phyloP scores from a whole-genome alignment of 2,113 vertebrate species.

The Leucopsar rothschildi region DNA sequence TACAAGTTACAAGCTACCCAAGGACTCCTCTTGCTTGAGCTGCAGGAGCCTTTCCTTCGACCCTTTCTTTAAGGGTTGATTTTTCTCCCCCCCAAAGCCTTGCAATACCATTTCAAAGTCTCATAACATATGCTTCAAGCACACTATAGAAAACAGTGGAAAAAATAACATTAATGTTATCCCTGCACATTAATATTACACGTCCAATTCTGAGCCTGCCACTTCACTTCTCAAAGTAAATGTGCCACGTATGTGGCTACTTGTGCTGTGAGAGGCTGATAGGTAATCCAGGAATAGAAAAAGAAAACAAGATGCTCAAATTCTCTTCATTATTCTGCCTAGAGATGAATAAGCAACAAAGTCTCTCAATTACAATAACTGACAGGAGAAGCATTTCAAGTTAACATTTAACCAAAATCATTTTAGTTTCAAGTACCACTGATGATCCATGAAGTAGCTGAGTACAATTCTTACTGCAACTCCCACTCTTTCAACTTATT shows the following conservation, averaged over 20 bases:
- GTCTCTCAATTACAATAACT: not conserved
- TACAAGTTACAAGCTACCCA: not conserved
- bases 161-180: not conserved
- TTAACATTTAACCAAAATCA: not conserved
- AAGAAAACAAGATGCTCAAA: not conserved
- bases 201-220: not conserved
- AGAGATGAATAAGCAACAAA: not conserved
- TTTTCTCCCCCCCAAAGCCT: not conserved
- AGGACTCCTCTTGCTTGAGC: not conserved
- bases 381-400: not conserved
- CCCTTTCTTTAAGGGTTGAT: not conserved
- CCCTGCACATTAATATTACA: not conserved
- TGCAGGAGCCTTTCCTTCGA: not conserved
- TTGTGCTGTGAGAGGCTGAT: not conserved
- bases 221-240: not conserved
- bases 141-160: not conserved
- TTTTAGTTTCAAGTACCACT: not conserved
- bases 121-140: not conserved
- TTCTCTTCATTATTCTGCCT: not conserved
- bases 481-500: not conserved
- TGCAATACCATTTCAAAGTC: not conserved
- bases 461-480: not conserved
- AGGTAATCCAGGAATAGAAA: not conserved
- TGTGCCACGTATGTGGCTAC: accelerated
- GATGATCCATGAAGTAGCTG: not conserved